A percentile compares a stretch with the other conserved stretches of the same genome.
phyloP scores from a whole-genome alignment of 2,113 vertebrate genomes.

The Anser brachyrhynchus region DNA sequence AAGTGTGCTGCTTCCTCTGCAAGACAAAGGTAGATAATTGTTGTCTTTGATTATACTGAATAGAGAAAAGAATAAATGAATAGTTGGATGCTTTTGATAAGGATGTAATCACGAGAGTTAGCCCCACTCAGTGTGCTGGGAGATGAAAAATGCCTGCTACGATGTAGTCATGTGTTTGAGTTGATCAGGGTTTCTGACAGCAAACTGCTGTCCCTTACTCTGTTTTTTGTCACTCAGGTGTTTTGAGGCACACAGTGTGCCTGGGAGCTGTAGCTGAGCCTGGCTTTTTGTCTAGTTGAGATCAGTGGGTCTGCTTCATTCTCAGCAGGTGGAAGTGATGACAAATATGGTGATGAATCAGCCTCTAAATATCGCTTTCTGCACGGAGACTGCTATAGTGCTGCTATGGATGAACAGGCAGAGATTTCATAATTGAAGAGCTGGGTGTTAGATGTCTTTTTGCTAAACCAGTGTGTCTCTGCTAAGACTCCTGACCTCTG shows the following conservation, averaged over 20 bases:
- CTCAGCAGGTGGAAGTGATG: constrained; percentile 46
- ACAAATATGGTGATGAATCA: constrained; percentile 57
- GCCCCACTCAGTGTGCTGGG: not conserved
- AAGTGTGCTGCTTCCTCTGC: not conserved
- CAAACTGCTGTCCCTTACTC: not conserved
- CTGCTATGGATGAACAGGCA: constrained; percentile 37
- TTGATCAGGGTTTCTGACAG: not conserved
- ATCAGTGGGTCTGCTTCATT: constrained; percentile 5
- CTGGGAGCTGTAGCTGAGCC: not conserved
- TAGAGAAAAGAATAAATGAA: not conserved
- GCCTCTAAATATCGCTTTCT: constrained; percentile 45
- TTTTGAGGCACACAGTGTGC: not conserved
- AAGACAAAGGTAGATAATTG: constrained; percentile 6
- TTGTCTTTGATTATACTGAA: not conserved
- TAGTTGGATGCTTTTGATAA: not conserved
- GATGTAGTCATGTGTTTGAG: not conserved
- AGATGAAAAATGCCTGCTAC: not conserved
- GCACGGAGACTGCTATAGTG: constrained; percentile 14
- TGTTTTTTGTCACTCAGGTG: not conserved
- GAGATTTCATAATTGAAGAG: constrained; percentile 44
- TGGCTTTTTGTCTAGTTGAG: not conserved
- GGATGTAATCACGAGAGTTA: not conserved
- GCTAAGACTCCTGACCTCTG: not conserved
- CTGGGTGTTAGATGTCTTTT: not conserved
- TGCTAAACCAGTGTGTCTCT: not conserved